Conservation (phyloP, 2,113 vertebrate genomes). For the Rhipidura dahli region DNA sequence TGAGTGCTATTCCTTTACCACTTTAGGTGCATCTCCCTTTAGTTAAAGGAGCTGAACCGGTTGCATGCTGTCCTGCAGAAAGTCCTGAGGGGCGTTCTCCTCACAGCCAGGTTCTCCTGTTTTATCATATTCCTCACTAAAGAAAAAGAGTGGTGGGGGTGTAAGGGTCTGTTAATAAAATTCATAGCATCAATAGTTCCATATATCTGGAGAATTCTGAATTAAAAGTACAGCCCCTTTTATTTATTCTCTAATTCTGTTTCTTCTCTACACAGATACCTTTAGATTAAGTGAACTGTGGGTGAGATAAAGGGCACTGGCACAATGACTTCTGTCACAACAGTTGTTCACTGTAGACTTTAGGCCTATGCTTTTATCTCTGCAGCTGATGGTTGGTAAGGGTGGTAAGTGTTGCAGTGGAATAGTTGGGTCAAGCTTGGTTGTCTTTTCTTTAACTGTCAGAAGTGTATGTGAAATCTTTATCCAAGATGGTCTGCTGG, state of each 20-base stretch:
- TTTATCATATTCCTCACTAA: neutral
- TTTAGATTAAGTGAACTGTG: neutral
- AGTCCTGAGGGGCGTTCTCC: neutral
- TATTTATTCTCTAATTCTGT: neutral
- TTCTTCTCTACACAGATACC: accelerated
- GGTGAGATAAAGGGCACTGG: neutral
- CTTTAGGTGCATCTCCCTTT: neutral
- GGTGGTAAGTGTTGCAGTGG: conserved; percentile 23
- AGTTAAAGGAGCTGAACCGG: neutral
- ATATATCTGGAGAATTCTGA: neutral
- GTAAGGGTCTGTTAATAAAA: neutral
- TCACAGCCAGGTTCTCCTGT: neutral
- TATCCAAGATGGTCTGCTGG: neutral
- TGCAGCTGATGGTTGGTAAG: neutral
- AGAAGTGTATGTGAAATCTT: neutral
- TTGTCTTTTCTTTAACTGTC: neutral
- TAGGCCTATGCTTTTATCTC: neutral
- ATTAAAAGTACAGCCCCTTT: neutral
- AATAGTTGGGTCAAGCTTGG: neutral
- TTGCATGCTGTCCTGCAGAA: neutral
- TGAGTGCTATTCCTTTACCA: neutral
- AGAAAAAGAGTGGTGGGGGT: neutral
- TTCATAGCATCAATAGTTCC: neutral
- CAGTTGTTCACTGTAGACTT: neutral
- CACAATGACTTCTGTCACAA: accelerated